Evolutionary conservation across 2,797 vertebrate genomes (phyloP).

Genomic region (Delichon dasypus): DNA sequence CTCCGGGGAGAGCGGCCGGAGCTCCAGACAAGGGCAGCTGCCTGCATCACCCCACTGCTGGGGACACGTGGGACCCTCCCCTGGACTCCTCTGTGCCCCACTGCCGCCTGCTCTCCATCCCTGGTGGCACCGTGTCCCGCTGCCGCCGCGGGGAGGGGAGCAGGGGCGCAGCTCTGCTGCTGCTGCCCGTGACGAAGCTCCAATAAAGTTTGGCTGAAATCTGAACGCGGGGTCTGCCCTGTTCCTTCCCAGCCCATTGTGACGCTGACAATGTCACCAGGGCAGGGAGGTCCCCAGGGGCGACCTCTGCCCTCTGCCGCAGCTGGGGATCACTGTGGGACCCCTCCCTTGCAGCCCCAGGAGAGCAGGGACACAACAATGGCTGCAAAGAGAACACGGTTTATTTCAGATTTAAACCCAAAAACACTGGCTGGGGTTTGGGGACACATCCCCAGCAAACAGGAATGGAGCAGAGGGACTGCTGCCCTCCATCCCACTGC

Average conservation of each 20-base stretch:
- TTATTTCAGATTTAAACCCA: neutral
- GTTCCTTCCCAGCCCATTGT: accelerated
- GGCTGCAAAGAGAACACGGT: neutral
- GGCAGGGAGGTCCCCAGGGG: too few relatives aligned
- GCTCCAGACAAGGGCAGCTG: neutral
- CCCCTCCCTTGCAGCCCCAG: neutral
- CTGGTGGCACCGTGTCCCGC: neutral
- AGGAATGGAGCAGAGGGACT: accelerated
- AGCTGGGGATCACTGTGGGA: accelerated
- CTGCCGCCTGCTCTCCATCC: neutral
- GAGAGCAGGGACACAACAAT: accelerated
- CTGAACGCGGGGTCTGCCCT: accelerated
- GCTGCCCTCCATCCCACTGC: neutral
- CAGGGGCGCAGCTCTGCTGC: neutral
- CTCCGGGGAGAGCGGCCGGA: neutral
- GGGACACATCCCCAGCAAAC: too few relatives aligned
- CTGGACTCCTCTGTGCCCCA: neutral
- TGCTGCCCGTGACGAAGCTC: neutral
- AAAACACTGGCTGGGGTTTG: accelerated
- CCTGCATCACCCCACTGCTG: neutral
- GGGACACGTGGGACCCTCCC: neutral
- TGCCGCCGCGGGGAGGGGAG: accelerated
- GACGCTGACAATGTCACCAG: accelerated
- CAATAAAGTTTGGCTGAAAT: constrained; percentile 32
- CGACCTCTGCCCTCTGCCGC: neutral